A percentile compares a stretch with the other conserved stretches of the same genome.
Evolutionary conservation across 2,113 vertebrate genomes (phyloP).

Genomic region (Serilophus lunatus): DNA sequence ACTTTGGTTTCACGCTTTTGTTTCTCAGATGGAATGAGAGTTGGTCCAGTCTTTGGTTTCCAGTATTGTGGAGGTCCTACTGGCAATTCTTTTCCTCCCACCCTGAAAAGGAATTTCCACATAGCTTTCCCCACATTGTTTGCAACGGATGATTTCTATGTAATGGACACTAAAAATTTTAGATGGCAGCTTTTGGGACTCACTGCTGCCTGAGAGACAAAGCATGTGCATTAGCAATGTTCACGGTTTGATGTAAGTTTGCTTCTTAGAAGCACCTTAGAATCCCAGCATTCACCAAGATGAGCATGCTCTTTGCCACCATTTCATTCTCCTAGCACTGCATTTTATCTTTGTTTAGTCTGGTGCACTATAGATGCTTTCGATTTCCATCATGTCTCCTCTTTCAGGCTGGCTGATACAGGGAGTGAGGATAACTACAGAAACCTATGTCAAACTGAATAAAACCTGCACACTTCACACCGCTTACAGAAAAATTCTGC

Average conservation of each 20-base stretch:
- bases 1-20: neutral
- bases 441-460: neutral
- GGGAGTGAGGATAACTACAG: neutral
- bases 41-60: neutral
- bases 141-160: neutral
- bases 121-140: neutral
- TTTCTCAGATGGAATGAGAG: neutral
- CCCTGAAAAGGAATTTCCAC: neutral
- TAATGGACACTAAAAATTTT: neutral
- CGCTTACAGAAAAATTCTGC: neutral
- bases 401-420: neutral
- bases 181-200: neutral
- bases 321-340: neutral
- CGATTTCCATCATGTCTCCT: neutral
- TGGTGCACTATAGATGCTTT: neutral
- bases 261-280: neutral
- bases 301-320: neutral
- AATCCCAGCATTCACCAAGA: neutral
- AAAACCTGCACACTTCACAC: neutral
- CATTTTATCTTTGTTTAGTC: neutral
- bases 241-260: neutral
- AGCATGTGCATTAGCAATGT: neutral
- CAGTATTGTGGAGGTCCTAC: neutral
- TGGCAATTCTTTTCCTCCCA: neutral
- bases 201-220: neutral